Evolutionary conservation across 2,888 invertebrate species (phyloP).

Genomic region (Amitus sp.): DNA sequence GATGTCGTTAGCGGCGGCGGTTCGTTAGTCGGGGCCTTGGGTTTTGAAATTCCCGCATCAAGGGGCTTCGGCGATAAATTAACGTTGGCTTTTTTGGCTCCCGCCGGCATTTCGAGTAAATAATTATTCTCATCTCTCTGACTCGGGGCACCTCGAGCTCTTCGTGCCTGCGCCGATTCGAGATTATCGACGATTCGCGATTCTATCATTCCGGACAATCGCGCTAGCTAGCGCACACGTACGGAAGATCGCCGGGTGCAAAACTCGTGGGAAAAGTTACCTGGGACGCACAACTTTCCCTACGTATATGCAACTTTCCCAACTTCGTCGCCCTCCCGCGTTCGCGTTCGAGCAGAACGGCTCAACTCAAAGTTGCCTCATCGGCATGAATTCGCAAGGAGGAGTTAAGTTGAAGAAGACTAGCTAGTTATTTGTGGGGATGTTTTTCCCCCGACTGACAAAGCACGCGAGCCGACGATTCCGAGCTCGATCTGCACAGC

Average conservation of each 20-base stretch:
- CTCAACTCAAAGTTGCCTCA: conserved; percentile 32
- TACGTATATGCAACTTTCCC: conserved; percentile 52
- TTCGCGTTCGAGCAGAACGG: conserved; percentile 42
- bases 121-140: neutral
- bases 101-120: neutral
- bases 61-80: too few species aligned
- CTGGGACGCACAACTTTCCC: conserved; percentile 52
- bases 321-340: conserved; percentile 43
- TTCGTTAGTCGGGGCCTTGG: too few species aligned
- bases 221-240: conserved; percentile 38
- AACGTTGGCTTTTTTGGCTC: too few species aligned
- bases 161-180: conserved; percentile 18
- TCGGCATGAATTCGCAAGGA: conserved; percentile 26
- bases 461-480: too few species aligned
- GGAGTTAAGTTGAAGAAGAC: conserved; percentile 17
- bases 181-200: conserved; percentile 29
- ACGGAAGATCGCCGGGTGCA: conserved; percentile 48
- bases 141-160: neutral
- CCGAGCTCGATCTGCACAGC: too few species aligned
- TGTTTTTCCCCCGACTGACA: too few species aligned
- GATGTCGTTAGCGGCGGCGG: too few species aligned
- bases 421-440: conserved; percentile 20
- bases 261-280: conserved; percentile 56
- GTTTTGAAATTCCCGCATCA: too few species aligned
- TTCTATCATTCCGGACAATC: conserved; percentile 36